These are phyloP conservation scores for Callopanchax toddi DNA, from an alignment of 2,113 vertebrate species.

Conservation along the genomic window DNA sequence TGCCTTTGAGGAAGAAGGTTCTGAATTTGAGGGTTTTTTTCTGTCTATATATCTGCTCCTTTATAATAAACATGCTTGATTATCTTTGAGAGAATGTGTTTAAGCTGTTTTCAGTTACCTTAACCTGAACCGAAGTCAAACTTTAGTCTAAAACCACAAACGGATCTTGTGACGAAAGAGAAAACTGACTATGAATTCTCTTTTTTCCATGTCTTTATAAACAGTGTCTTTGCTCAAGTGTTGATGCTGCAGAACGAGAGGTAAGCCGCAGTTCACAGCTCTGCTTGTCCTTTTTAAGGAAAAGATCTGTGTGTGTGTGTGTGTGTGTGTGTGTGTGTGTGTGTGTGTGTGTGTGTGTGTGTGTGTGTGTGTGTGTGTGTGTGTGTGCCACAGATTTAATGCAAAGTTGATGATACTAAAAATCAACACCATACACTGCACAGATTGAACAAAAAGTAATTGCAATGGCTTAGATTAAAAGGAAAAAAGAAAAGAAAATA, in stretches of 20 bases:
- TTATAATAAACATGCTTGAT: neutral
- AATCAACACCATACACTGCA: no score
- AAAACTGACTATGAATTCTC: neutral
- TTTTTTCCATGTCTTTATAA: neutral
- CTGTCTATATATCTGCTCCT: no score
- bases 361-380: neutral
- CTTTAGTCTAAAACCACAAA: neutral
- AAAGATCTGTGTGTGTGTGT: conserved; percentile 2
- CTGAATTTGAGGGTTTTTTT: no score
- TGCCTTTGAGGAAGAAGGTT: neutral
- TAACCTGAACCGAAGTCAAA: neutral
- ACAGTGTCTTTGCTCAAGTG: neutral
- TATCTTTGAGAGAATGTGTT: neutral
- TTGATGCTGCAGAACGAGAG: conserved; percentile 12
- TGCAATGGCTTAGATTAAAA: no score
- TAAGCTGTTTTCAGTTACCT: neutral
- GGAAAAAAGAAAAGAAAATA: no score
- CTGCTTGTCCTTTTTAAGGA: conserved; percentile 24
- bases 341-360: neutral
- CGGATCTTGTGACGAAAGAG: neutral
- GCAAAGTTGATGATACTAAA: neutral
- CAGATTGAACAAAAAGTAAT: no score
- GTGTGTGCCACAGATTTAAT: neutral
- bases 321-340: neutral
- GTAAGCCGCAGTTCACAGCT: conserved; percentile 21